Conservation (phyloP, 2,888 invertebrate genomes). For the Synanthedon tipuliformis region DNA sequence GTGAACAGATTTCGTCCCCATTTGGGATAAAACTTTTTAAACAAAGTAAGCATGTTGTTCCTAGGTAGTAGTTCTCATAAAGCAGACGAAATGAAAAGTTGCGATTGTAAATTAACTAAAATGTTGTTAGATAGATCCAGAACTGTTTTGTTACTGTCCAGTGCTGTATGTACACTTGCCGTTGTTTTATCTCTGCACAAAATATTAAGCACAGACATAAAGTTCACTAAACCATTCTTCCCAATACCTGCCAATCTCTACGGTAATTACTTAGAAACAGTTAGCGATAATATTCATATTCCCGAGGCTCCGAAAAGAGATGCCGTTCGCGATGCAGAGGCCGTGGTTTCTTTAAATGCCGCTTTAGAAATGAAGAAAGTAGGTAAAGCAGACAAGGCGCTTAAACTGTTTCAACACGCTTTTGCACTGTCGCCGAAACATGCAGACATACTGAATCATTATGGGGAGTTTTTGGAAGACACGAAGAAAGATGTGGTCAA, state of each 20-base stretch:
- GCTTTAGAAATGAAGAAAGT: slow-evolving; percentile 86
- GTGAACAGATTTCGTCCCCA: slow-evolving; percentile 28
- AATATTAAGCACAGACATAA: slow-evolving; percentile 45
- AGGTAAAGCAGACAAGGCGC: slow-evolving; percentile 88
- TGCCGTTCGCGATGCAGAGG: slow-evolving; percentile 72
- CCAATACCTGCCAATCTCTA: slow-evolving; percentile 55
- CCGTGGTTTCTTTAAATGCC: slow-evolving; percentile 84
- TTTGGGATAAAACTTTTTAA: slow-evolving; percentile 20
- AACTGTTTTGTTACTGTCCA: slow-evolving; percentile 54
- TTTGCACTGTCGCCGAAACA: slow-evolving; percentile 90
- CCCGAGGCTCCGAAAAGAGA: slow-evolving; percentile 24
- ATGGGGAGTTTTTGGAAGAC: slow-evolving; percentile 92
- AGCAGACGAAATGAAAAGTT: slow-evolving; percentile 41
- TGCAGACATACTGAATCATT: slow-evolving; percentile 91
- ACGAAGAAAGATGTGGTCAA: slow-evolving; percentile 84
- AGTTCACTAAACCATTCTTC: slow-evolving; percentile 48
- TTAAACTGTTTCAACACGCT: slow-evolving; percentile 90
- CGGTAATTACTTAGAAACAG: slow-evolving; percentile 47
- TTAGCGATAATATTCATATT: slow-evolving; percentile 27
- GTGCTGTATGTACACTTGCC: slow-evolving; percentile 52
- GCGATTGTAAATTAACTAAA: slow-evolving; percentile 11
- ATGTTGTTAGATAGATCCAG: slow-evolving; percentile 56
- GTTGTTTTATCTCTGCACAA: slow-evolving; percentile 51
- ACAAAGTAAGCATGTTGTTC: slow-evolving; percentile 42
- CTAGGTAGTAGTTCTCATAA: slow-evolving; percentile 46